Evolutionary conservation across 53 echinoderm and acorn worm species (phyloP).

Genomic region (Henricia sp.): DNA sequence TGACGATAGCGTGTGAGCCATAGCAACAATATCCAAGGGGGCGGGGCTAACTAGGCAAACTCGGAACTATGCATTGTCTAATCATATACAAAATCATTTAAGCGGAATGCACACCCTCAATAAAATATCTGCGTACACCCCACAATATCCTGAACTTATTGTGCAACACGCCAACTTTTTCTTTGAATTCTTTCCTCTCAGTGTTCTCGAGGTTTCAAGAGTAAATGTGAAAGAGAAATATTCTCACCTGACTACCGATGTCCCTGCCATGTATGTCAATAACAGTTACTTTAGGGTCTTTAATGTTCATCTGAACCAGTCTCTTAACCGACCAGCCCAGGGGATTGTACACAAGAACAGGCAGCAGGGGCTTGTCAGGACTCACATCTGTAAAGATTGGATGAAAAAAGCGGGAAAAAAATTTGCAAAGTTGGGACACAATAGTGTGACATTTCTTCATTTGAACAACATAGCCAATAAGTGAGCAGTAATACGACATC

Average conservation of each 20-base stretch:
- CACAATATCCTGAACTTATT: too few species aligned
- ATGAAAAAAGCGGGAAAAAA: neutral
- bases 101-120: too few species aligned
- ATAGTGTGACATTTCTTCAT: too few species aligned
- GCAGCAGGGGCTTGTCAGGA: constrained; percentile 17
- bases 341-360: constrained; percentile 79
- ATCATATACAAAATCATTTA: too few species aligned
- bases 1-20: too few species aligned
- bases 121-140: too few species aligned
- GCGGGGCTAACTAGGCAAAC: too few species aligned
- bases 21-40: too few species aligned
- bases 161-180: neutral
- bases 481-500: too few species aligned
- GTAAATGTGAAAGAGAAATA: neutral
- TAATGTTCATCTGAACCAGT: constrained; percentile 55
- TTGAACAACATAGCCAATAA: too few species aligned
- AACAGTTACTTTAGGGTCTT: constrained; percentile 61
- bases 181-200: neutral
- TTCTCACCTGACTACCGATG: constrained; percentile 74
- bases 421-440: neutral
- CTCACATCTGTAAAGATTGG: constrained; percentile 9
- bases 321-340: constrained; percentile 79
- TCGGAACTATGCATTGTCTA: too few species aligned
- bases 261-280: constrained; percentile 55
- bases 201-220: neutral